These are phyloP conservation scores for Struthio camelus DNA, from an alignment of 2,113 vertebrate genomes.

Conservation along the genomic window DNA sequence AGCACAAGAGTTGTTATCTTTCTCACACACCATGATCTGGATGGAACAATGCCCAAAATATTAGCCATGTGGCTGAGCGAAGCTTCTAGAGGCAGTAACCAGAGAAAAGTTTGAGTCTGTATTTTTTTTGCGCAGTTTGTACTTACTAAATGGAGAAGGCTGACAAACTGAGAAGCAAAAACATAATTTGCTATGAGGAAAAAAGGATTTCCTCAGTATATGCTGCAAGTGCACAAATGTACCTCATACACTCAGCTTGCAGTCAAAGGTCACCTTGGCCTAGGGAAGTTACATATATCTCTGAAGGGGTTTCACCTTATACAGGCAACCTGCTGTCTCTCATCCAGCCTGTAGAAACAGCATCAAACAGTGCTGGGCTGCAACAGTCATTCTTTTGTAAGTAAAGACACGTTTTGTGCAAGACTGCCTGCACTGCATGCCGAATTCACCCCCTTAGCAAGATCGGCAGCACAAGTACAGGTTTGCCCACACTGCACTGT, in stretches of 20 bases:
- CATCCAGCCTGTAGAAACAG: background rate
- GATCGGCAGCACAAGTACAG: background rate
- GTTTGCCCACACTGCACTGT: background rate
- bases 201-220: background rate
- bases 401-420: background rate
- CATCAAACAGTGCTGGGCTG: background rate
- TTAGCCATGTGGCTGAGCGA: slow-evolving; percentile 24
- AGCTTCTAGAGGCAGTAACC: background rate
- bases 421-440: background rate
- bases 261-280: background rate
- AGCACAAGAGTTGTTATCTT: slow-evolving; percentile 49
- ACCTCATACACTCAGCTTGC: background rate
- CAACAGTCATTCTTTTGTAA: background rate
- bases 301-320: background rate
- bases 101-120: background rate
- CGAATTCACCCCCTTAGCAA: background rate
- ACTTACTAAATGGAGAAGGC: background rate
- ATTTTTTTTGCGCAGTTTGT: background rate
- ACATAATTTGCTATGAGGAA: background rate
- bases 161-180: background rate
- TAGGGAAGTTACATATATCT: background rate
- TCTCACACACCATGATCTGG: slow-evolving; percentile 30
- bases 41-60: slow-evolving; percentile 55
- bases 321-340: background rate
- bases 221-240: background rate